phyloP scores from a whole-genome alignment of 2,797 vertebrate species.

The Platyrinchus mystaceus region DNA sequence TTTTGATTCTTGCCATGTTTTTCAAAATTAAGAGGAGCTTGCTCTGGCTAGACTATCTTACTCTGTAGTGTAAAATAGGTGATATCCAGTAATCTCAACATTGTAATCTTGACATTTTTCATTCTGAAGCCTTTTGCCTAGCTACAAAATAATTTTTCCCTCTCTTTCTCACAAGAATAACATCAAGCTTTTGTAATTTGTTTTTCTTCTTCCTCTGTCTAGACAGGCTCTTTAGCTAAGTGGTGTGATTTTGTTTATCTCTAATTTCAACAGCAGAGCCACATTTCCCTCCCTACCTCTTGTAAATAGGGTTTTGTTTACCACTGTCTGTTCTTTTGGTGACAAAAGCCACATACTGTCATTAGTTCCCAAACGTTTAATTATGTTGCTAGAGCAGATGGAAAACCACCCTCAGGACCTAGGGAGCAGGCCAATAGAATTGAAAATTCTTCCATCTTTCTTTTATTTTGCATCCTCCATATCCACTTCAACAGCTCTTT shows the following conservation, averaged over 20 bases:
- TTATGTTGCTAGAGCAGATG: conserved; percentile 49
- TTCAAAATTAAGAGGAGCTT: background rate
- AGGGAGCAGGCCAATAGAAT: background rate
- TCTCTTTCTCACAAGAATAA: background rate
- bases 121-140: background rate
- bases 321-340: conserved; percentile 56
- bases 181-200: conserved; percentile 21
- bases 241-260: conserved; percentile 67
- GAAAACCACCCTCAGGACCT: background rate
- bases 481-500: conserved; percentile 33
- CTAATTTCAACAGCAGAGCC: conserved; percentile 50
- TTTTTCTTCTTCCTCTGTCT: conserved; percentile 53
- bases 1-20: background rate
- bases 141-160: conserved; percentile 3
- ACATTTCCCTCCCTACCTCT: conserved; percentile 38
- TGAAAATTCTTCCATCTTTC: conserved; percentile 25
- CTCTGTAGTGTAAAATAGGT: background rate
- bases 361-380: conserved; percentile 57
- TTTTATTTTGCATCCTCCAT: background rate
- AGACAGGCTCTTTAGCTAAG: conserved; percentile 65
- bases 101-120: background rate
- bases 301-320: conserved; percentile 64
- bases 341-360: conserved; percentile 61
- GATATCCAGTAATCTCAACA: background rate
- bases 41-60: background rate